Evolutionary conservation across 2,888 invertebrate species (phyloP).

Genomic region (Synanthedon vespiformis): DNA sequence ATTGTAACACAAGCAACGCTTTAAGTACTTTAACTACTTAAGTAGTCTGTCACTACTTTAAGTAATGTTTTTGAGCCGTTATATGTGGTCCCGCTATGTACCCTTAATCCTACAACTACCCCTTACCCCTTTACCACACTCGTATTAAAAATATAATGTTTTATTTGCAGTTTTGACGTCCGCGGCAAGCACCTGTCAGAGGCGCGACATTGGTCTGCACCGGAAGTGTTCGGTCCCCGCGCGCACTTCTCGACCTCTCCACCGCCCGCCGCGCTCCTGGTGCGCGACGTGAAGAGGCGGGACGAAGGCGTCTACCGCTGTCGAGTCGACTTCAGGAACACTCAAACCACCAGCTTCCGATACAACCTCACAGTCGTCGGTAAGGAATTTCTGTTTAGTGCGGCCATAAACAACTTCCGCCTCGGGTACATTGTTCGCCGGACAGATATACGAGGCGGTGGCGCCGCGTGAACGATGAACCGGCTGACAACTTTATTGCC

Average conservation of each 20-base stretch:
- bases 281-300: constrained; percentile 82
- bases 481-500: not conserved
- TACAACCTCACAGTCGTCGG: constrained; percentile 92
- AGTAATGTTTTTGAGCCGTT: too few species aligned
- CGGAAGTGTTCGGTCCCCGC: constrained; percentile 86
- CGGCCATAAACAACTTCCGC: constrained; percentile 1
- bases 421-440: not conserved
- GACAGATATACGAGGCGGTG: not conserved
- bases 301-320: constrained; percentile 93
- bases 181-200: constrained; percentile 84
- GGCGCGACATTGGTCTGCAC: constrained; percentile 87
- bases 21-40: too few species aligned
- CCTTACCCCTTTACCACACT: too few species aligned
- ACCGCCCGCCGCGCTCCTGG: constrained; percentile 82
- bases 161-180: constrained; percentile 80
- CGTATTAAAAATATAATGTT: not conserved
- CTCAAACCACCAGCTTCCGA: constrained; percentile 89
- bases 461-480: not conserved
- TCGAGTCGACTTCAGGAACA: constrained; percentile 89
- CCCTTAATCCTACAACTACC: too few species aligned
- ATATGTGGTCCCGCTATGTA: too few species aligned
- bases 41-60: too few species aligned
- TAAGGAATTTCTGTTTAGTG: constrained; percentile 52
- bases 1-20: too few species aligned
- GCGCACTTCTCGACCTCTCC: constrained; percentile 86